Evolutionary conservation across 2,113 vertebrate genomes (phyloP).

Genomic region (Alligator sinensis): DNA sequence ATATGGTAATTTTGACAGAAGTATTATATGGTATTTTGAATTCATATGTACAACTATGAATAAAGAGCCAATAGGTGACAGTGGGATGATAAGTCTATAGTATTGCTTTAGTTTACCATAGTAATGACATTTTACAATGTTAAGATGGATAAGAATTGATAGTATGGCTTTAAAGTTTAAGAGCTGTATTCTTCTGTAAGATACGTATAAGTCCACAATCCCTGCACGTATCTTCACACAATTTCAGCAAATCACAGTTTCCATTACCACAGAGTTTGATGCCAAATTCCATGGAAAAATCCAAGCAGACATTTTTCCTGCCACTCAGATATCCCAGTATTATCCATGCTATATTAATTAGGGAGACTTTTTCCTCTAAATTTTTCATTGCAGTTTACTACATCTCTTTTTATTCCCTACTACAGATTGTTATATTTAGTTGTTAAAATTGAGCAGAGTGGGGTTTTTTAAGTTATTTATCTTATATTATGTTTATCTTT

Average conservation of each 20-base stretch:
- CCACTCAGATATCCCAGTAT: neutral
- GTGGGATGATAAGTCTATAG: slow-evolving; percentile 51
- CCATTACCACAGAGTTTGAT: neutral
- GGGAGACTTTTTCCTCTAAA: neutral
- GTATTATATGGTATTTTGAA: slow-evolving; percentile 40
- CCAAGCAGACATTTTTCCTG: neutral
- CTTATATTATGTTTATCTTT: neutral
- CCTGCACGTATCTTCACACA: slow-evolving; percentile 25
- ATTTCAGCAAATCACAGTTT: neutral
- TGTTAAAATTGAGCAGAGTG: neutral
- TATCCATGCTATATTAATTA: neutral
- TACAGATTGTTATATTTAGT: neutral
- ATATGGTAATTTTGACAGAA: slow-evolving; percentile 35
- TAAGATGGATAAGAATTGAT: slow-evolving; percentile 65
- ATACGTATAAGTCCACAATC: neutral
- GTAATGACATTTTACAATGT: slow-evolving; percentile 67
- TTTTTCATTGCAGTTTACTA: slow-evolving; percentile 11
- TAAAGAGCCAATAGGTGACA: slow-evolving; percentile 64
- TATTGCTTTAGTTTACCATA: slow-evolving; percentile 57
- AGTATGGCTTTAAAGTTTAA: slow-evolving; percentile 32
- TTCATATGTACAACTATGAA: slow-evolving; percentile 1
- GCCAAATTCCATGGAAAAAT: slow-evolving; percentile 43
- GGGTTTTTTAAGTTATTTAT: neutral
- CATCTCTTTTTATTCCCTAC: neutral
- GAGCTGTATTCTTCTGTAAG: slow-evolving; percentile 41